Base-by-base conservation (phyloP, 2,888 invertebrate genomes). In the Tetrapedia diversipes region DNA sequence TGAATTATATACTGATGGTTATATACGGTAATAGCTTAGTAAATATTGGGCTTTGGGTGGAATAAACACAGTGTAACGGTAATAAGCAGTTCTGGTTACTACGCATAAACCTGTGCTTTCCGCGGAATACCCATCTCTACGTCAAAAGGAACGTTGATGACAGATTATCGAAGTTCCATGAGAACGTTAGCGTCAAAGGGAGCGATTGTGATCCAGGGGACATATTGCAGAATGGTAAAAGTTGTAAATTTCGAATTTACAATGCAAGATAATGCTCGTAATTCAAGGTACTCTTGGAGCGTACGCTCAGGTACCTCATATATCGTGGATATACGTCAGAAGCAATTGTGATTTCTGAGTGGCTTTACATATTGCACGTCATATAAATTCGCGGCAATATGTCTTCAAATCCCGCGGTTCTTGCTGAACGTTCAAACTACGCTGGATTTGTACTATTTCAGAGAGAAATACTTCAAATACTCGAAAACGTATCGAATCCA, bases 341-440 rank as follows among this genome's bases (percentile, higher is more conserved):
- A 29, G 51, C 63, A 51, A 64, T 64, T 53, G 63, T 22, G 51
- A 64, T 53, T 64, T 64, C 49, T 41, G n/a, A 64, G 39, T 51
- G 63, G 51, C 63, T 61, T 37, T 61, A 37, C 61, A 37, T 49
- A 61, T 61, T 61, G 61, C 61, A 37, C 61, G 61, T 61, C 61
- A 37, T 19, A 49, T 49, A 49, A 64, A 64, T 53, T 64, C 27
- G 51, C 6, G 22, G 51, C 63, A 41, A 64, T 64, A 64, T 41
- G 51, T 53, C 63, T 51, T 41, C 19, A 29, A 51, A 64, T 53
- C 51, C 24, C 4, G 4, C 47, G 6, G 10, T 47, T 37, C 63
- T 64, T 41, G 11, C 29, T 14, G 51, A 29, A 64, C 22, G 39
- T n/a, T 51, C 45, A 16, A 22, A 22, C 32, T 19, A 14, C 61